Evolutionary conservation across 2,888 invertebrate genomes (phyloP).

Genomic region (Vannuccia rotundouncinata): DNA sequence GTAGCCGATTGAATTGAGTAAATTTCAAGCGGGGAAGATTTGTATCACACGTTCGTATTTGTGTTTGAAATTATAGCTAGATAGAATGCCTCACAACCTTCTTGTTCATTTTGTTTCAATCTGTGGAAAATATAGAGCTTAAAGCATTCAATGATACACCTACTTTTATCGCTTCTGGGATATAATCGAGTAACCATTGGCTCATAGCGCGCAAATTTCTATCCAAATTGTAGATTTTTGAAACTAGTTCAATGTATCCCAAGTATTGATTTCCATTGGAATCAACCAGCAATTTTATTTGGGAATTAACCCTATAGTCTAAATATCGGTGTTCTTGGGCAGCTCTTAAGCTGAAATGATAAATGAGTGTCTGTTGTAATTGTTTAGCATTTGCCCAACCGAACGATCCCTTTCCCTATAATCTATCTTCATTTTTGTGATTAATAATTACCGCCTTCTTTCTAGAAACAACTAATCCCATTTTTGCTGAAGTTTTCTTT

Average conservation of each 20-base stretch:
- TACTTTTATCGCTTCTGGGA: constrained; percentile 26
- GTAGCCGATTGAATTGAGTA: no score
- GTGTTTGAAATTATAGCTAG: neutral
- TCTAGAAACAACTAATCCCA: constrained; percentile 4
- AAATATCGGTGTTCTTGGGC: constrained; percentile 30
- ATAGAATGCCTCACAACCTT: constrained; percentile 19
- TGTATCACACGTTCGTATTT: no score
- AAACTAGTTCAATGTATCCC: constrained; percentile 13
- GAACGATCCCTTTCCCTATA: constrained; percentile 9
- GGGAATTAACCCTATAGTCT: constrained; percentile 21
- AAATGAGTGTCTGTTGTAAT: neutral
- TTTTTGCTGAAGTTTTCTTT: constrained; percentile 7
- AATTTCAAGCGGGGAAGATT: no score
- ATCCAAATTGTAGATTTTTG: constrained; percentile 2
- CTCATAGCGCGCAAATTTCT: neutral
- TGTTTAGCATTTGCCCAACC: constrained; percentile 8
- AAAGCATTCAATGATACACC: constrained; percentile 18
- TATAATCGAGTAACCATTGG: constrained; percentile 22
- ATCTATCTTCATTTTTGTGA: constrained; percentile 1
- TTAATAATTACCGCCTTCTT: constrained; percentile 10
- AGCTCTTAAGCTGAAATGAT: no score
- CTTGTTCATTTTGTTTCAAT: neutral
- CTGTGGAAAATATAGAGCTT: constrained; percentile 18
- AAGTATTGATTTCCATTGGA: neutral
- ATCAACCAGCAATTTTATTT: constrained; percentile 15